These are phyloP conservation scores for Stictonetta naevosa DNA, from an alignment of 2,113 vertebrate genomes.

Conservation along the genomic window DNA sequence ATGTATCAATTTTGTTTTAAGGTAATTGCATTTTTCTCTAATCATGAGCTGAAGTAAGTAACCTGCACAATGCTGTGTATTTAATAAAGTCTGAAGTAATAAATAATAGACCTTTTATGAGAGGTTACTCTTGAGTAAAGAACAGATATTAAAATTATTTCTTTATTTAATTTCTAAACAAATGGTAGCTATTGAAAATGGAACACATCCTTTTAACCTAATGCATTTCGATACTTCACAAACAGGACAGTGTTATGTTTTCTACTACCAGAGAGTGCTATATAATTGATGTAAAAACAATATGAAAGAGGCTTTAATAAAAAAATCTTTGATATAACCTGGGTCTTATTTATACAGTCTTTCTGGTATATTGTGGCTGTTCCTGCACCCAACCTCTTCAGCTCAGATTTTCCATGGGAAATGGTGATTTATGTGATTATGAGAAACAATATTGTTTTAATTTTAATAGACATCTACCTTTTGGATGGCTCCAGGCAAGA, in stretches of 20 bases:
- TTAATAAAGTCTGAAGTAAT: constrained; percentile 40
- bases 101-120: constrained; percentile 24
- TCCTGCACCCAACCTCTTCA: background rate
- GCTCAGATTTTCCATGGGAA: background rate
- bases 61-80: constrained; percentile 5
- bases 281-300: background rate
- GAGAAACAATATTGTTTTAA: background rate
- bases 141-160: constrained; percentile 10
- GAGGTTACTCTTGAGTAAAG: background rate
- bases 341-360: background rate
- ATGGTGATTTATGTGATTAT: background rate
- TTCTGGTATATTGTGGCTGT: background rate
- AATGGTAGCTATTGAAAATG: background rate
- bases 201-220: background rate
- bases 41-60: constrained; percentile 7
- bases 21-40: background rate
- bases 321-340: background rate
- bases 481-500: background rate
- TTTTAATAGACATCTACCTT: background rate
- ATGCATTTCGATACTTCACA: background rate
- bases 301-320: background rate
- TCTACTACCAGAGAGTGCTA: background rate
- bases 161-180: constrained; percentile 22
- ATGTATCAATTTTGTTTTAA: background rate
- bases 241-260: background rate